phyloP scores from a whole-genome alignment of 1,140 invertebrate genomes.

The Drosophila pandora region DNA sequence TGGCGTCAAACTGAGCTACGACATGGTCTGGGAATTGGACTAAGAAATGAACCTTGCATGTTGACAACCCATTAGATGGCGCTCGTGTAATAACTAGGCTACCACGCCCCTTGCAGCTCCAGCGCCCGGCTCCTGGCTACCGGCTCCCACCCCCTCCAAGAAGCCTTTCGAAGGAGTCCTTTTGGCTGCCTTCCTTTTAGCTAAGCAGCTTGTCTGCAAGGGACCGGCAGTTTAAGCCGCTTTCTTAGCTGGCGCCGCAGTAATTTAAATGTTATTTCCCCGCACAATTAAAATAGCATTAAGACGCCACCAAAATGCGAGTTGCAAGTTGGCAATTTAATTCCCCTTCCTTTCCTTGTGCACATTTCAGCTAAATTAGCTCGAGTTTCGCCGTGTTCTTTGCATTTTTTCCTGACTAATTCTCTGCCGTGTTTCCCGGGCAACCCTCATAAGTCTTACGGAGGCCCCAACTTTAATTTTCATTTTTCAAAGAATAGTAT shows the following conservation, averaged over 20 bases:
- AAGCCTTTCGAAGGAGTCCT: background rate
- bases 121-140: background rate
- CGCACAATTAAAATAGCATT: slow-evolving; percentile 77
- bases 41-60: slow-evolving; percentile 52
- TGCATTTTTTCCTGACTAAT: slow-evolving; percentile 27
- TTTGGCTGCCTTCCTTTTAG: slow-evolving; percentile 18
- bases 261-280: slow-evolving; percentile 79
- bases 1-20: slow-evolving; percentile 32
- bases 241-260: slow-evolving; percentile 59
- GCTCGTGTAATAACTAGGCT: slow-evolving; percentile 43
- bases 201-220: slow-evolving; percentile 28
- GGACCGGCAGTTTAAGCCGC: background rate
- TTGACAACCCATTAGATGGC: slow-evolving; percentile 65
- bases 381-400: slow-evolving; percentile 35
- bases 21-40: slow-evolving; percentile 10
- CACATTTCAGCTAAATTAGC: slow-evolving; percentile 51
- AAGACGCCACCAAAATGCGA: slow-evolving; percentile 55
- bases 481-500: slow-evolving; percentile 6
- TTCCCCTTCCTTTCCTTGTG: slow-evolving; percentile 15
- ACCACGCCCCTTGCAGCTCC: slow-evolving; percentile 21
- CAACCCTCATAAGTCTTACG: slow-evolving; percentile 25
- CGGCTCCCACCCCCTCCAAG: background rate
- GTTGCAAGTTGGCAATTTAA: slow-evolving; percentile 52
- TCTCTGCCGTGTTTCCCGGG: background rate
- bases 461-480: background rate